A percentile compares a stretch with the other conserved stretches of the same genome.
These are phyloP conservation scores for Drosophila borealis DNA, from an alignment of 2,888 invertebrate species.

Conservation along the genomic window DNA sequence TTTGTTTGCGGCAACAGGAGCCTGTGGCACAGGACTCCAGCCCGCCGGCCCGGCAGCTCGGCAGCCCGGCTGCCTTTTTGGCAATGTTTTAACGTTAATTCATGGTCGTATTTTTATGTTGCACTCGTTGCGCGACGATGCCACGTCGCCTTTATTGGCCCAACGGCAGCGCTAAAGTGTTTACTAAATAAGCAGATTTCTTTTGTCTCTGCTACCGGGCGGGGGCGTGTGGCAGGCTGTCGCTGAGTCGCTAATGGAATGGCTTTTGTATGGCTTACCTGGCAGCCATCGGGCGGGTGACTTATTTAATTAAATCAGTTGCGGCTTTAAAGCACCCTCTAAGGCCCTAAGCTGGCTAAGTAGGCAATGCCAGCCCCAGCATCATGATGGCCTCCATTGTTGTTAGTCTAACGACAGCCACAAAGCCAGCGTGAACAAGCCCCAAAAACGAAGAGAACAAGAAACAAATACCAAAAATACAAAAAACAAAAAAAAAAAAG, in stretches of 20 bases:
- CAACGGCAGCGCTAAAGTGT: constrained; percentile 66
- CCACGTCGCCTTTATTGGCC: constrained; percentile 61
- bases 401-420: constrained; percentile 42
- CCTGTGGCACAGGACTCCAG: constrained; percentile 3
- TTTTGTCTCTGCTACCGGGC: constrained; percentile 37
- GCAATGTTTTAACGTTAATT: constrained; percentile 82
- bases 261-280: constrained; percentile 72
- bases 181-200: constrained; percentile 77
- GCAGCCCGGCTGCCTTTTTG: constrained; percentile 55
- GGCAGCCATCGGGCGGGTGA: constrained; percentile 46
- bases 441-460: background rate
- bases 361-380: constrained; percentile 22
- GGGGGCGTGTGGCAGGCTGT: background rate
- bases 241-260: constrained; percentile 58
- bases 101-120: constrained; percentile 81
- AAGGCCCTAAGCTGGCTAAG: constrained; percentile 52
- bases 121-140: constrained; percentile 69
- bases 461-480: background rate
- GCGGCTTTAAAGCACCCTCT: constrained; percentile 52
- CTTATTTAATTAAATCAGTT: constrained; percentile 76
- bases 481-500: background rate
- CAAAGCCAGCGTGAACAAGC: constrained; percentile 34
- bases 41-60: constrained; percentile 1
- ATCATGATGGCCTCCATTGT: constrained; percentile 34
- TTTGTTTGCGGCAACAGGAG: constrained; percentile 69